Evolutionary conservation across 2,113 vertebrate species (phyloP).

Genomic region (Micronisus gabar): DNA sequence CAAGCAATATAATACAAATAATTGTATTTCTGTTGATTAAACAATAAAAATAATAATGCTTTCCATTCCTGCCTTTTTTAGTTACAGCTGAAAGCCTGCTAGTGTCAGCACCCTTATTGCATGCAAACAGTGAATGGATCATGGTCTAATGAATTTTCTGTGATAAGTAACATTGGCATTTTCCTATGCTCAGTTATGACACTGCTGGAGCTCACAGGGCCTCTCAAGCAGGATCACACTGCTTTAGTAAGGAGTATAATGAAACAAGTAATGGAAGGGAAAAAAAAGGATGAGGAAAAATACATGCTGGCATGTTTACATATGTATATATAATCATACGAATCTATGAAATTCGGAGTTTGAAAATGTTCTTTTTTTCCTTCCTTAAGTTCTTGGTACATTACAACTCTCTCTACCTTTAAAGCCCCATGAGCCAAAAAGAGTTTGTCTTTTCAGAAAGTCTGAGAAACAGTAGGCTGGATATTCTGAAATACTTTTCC

Average conservation of each 20-base stretch:
- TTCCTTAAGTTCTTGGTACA: not conserved
- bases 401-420: not conserved
- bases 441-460: not conserved
- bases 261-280: not conserved
- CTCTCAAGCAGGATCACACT: not conserved
- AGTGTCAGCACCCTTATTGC: not conserved
- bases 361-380: not conserved
- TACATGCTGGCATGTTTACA: not conserved
- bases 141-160: not conserved
- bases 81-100: not conserved
- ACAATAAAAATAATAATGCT: not conserved
- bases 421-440: not conserved
- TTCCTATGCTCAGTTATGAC: not conserved
- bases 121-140: not conserved
- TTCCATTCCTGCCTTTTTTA: not conserved
- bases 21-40: not conserved
- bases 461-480: not conserved
- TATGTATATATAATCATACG: not conserved
- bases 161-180: not conserved
- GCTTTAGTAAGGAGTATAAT: not conserved
- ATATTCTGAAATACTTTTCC: not conserved
- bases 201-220: not conserved
- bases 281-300: not conserved
- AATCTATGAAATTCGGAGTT: not conserved
- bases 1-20: not conserved